Evolutionary conservation across 1,140 invertebrate genomes (phyloP), one percentile per base, ranked within the genome.

Genomic region (Thrips palmi): DNA sequence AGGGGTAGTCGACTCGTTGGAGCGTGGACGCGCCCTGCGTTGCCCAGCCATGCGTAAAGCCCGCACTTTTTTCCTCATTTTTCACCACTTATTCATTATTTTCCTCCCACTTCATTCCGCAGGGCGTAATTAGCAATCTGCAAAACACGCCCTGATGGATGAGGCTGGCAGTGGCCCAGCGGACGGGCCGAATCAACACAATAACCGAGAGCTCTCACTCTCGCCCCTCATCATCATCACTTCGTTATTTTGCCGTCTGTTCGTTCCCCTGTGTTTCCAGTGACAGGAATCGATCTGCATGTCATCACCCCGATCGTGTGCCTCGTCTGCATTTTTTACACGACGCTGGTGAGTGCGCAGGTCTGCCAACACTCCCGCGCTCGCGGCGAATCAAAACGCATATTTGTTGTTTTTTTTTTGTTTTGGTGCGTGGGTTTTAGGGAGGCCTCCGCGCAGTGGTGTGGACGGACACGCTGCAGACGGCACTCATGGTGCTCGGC

Each of bases 371-470:
- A 15, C 21, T 20, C 35, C n/a, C 20, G 27, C 17, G 2, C 11
- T 18, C 15, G 15, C 3, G 17, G 4, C 2, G 4, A 2, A 17
- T 15, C 32, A 17, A 37, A 3, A 36, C 6, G 7, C 12, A 12
- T 14, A 15, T 4, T 22, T 8, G 4, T 20, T 5, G n/a, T 15
- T 5, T 7, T 14, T 3, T 33, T 14, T 1, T 24, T 19, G 12
- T 17, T 8, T 25, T 29, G 30, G 4, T 2, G 2, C 28, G n/a
- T 35, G 34, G 36, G 45, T 48, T 58, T 40, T 47, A 85, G 79
- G 82, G 82, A 42, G 83, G 83, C 1, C 63, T 88, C 43, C 85
- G 85, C 57, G 83, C 82, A 0, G 83, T 88, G 2, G 73, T 88
- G 14, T 84, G 79, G 81, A 86, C 84, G 2, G 84, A 89, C 57